Conservation (phyloP, 1,140 invertebrate species). For the Megalonaias nervosa region DNA sequence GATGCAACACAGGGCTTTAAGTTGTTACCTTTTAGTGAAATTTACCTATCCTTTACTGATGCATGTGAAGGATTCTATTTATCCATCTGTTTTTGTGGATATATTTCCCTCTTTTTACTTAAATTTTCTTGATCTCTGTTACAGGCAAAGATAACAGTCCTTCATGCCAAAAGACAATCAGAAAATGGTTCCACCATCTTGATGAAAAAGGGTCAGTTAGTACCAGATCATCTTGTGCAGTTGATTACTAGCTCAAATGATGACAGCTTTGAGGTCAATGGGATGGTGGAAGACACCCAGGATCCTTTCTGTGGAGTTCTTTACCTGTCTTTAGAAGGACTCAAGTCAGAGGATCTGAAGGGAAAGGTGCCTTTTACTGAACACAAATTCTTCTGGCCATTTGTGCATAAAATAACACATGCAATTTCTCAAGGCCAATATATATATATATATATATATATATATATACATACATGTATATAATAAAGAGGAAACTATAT, state of each 20-base stretch:
- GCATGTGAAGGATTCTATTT: too few species aligned
- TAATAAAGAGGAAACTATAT: too few species aligned
- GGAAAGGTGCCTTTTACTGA: slow-evolving; percentile 20
- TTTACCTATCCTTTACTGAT: too few species aligned
- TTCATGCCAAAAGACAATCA: background rate
- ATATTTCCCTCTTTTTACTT: background rate
- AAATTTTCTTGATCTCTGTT: background rate
- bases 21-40: too few species aligned
- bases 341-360: slow-evolving; percentile 35
- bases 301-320: slow-evolving; percentile 36
- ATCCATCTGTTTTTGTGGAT: too few species aligned
- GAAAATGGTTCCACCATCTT: background rate
- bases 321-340: slow-evolving; percentile 29
- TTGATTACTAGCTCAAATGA: slow-evolving; percentile 26
- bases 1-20: too few species aligned
- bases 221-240: slow-evolving; percentile 20
- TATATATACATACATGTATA: too few species aligned
- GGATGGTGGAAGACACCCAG: slow-evolving; percentile 9
- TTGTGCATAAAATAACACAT: too few species aligned
- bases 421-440: too few species aligned
- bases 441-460: too few species aligned
- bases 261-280: background rate
- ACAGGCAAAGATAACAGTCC: background rate
- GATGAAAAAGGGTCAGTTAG: background rate
- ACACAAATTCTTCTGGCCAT: too few species aligned